phyloP scores from a whole-genome alignment of 1,140 invertebrate species.

The Pogonognathellus flavescens region DNA sequence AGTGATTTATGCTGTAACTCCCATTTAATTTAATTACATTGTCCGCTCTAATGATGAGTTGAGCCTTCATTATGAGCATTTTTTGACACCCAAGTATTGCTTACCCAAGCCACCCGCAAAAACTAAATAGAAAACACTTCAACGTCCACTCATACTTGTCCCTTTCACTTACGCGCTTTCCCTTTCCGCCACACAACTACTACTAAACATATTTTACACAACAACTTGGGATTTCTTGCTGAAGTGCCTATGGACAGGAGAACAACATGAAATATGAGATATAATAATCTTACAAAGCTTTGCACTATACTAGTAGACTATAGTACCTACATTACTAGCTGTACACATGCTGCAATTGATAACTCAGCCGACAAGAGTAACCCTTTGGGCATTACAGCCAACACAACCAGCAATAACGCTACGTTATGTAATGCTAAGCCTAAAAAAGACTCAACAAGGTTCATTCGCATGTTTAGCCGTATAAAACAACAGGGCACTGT shows the following conservation, averaged over 20 bases:
- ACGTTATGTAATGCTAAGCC: too few species aligned
- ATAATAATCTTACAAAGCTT: background rate
- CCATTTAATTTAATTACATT: constrained; percentile 66
- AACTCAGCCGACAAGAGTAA: background rate
- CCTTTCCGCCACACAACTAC: background rate
- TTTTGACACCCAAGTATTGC: constrained; percentile 63
- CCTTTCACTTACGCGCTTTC: constrained; percentile 30
- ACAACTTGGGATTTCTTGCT: background rate
- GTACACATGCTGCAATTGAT: background rate
- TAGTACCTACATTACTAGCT: too few species aligned
- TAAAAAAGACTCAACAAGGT: too few species aligned
- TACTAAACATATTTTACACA: background rate
- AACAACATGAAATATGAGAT: constrained; percentile 38
- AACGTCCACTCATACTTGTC: background rate
- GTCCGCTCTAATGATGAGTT: constrained; percentile 65
- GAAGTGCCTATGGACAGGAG: background rate
- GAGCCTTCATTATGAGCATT: constrained; percentile 60
- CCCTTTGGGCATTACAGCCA: background rate
- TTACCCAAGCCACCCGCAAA: constrained; percentile 61
- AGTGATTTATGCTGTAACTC: constrained; percentile 64
- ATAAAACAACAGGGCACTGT: too few species aligned
- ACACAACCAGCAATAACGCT: too few species aligned
- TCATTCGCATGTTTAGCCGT: too few species aligned
- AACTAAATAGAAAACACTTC: constrained; percentile 59
- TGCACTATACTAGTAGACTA: too few species aligned